These are phyloP conservation scores for Periophthalmodon schlosseri DNA, from an alignment of 2,113 vertebrate species.

Conservation along the genomic window DNA sequence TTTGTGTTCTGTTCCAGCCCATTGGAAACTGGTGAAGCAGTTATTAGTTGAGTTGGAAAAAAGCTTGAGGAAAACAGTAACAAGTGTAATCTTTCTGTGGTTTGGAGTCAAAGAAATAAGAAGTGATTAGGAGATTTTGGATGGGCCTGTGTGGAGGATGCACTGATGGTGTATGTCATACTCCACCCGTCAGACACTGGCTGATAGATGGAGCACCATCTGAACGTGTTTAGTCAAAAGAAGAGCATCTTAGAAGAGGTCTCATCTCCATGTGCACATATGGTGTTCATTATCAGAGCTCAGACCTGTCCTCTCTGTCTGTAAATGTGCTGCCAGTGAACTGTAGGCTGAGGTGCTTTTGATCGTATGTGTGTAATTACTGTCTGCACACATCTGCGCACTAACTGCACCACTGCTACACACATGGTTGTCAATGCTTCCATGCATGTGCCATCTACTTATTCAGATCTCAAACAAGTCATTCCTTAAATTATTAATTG, in stretches of 20 bases:
- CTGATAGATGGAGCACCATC: conserved; percentile 56
- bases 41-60: conserved; percentile 7
- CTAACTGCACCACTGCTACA: neutral
- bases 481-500: neutral
- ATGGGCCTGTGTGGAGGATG: conserved; percentile 6
- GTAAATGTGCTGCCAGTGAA: conserved; percentile 27
- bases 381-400: neutral
- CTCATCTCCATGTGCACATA: conserved; percentile 59
- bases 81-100: conserved; percentile 12
- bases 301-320: conserved; percentile 66
- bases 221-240: conserved; percentile 57
- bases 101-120: conserved; percentile 16
- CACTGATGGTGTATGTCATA: conserved; percentile 5
- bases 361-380: conserved; percentile 20
- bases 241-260: conserved; percentile 65
- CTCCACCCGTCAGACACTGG: conserved; percentile 22
- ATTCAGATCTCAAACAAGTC: neutral
- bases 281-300: conserved; percentile 68
- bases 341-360: conserved; percentile 33
- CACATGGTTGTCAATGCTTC: conserved; percentile 10
- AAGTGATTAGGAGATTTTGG: conserved; percentile 37
- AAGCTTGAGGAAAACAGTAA: conserved; percentile 16
- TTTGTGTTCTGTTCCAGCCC: conserved; percentile 6
- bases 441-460: neutral
- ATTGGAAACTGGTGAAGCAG: neutral